A percentile compares a stretch with the other conserved stretches of the same genome.
Evolutionary conservation across 2,797 vertebrate genomes (phyloP).

Genomic region (Notoglanidium macrostoma): DNA sequence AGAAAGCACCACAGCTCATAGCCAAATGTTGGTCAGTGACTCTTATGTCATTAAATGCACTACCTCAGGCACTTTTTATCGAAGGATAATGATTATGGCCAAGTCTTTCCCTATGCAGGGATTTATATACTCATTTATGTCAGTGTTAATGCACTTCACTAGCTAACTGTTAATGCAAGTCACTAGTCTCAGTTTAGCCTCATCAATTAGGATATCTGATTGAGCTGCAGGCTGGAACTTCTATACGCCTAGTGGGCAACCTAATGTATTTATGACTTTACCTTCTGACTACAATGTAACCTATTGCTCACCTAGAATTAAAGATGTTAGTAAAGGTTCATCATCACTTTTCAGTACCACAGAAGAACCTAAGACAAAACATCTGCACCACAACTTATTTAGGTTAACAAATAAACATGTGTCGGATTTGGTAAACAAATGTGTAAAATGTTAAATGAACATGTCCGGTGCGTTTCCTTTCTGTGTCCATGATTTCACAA

Average conservation of each 20-base stretch:
- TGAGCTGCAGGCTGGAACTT: too few species aligned
- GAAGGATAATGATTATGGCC: not conserved
- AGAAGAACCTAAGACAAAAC: not conserved
- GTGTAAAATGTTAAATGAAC: slow-evolving; percentile 1
- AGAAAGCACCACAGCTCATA: not conserved
- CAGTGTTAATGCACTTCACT: not conserved
- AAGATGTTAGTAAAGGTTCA: not conserved
- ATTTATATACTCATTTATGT: not conserved
- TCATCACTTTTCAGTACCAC: not conserved
- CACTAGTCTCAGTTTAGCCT: not conserved
- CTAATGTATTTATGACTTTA: not conserved
- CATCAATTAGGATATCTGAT: not conserved
- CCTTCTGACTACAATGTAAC: too few species aligned
- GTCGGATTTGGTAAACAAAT: not conserved
- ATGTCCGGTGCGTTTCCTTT: not conserved
- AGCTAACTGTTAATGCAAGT: not conserved
- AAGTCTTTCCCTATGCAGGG: not conserved
- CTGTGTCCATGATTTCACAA: not conserved
- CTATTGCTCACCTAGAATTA: not conserved
- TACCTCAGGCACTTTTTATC: too few species aligned
- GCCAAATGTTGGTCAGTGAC: not conserved
- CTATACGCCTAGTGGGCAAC: not conserved
- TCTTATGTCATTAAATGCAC: not conserved
- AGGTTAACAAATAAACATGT: not conserved
- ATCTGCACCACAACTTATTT: not conserved